These are phyloP conservation scores for Leptura quadrifasciata DNA, from an alignment of 2,888 invertebrate species.

Conservation along the genomic window DNA sequence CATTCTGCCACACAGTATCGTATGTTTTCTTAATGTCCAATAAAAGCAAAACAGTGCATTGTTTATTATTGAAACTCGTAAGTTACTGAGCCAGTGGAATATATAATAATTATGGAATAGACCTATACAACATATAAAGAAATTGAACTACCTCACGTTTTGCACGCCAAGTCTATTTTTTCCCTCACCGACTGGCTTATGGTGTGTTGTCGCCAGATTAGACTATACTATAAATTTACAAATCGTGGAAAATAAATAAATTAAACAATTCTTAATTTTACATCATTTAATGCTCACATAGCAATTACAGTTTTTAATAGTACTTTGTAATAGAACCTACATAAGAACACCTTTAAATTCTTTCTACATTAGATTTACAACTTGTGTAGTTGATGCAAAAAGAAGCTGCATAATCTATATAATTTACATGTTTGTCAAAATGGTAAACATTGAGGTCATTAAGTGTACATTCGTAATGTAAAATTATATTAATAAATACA, in stretches of 20 bases:
- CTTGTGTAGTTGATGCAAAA: constrained; percentile 57
- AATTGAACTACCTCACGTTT: too few species aligned
- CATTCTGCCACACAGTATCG: too few species aligned
- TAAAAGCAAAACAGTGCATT: too few species aligned
- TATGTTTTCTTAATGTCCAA: too few species aligned
- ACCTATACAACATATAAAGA: too few species aligned
- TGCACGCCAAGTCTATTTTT: too few species aligned
- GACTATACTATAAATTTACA: not conserved
- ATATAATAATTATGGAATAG: too few species aligned
- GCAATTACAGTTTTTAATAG: constrained; percentile 69
- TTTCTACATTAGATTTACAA: constrained; percentile 53
- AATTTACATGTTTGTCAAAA: constrained; percentile 54
- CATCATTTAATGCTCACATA: constrained; percentile 73
- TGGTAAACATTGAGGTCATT: constrained; percentile 61
- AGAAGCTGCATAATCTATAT: constrained; percentile 59
- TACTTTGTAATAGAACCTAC: constrained; percentile 53
- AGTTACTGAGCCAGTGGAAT: too few species aligned
- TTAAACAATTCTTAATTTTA: constrained; percentile 52
- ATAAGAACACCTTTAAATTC: constrained; percentile 50
- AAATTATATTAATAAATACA: constrained; percentile 62
- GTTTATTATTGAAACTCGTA: too few species aligned
- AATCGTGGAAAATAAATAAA: constrained; percentile 9
- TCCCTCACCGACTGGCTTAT: too few species aligned
- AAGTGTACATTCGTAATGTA: constrained; percentile 57
- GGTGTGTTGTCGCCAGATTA: too few species aligned